phyloP scores from a whole-genome alignment of 1,140 invertebrate genomes.

The Leptinotarsa undecemlineata region DNA sequence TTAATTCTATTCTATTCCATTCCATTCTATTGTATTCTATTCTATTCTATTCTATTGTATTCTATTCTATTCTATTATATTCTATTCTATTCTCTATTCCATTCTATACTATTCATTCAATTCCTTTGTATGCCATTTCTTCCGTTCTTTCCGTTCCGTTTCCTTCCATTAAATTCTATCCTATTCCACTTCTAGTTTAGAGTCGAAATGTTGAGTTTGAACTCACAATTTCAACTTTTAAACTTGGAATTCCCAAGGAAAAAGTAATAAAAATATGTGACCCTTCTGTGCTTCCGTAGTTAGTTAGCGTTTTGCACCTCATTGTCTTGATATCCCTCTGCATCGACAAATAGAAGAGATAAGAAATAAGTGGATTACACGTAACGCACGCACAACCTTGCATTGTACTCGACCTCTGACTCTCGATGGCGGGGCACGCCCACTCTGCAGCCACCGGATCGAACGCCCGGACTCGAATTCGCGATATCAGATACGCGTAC shows the following conservation, averaged over 20 bases:
- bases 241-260: no score
- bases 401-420: slow-evolving; percentile 22
- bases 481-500: neutral
- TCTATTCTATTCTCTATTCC: neutral
- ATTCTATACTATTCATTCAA: neutral
- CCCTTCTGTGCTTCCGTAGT: no score
- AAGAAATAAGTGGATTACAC: slow-evolving; percentile 14
- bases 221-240: no score
- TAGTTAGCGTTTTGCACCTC: neutral
- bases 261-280: no score
- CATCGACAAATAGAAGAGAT: neutral
- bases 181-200: no score
- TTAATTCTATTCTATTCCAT: neutral
- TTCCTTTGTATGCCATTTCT: neutral
- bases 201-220: no score
- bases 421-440: slow-evolving; percentile 29
- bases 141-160: no score
- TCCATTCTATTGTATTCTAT: neutral
- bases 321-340: neutral
- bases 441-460: slow-evolving; percentile 24
- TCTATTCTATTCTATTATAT: neutral
- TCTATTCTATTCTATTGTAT: neutral
- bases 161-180: no score
- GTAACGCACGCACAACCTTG: slow-evolving; percentile 28
- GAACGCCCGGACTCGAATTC: slow-evolving; percentile 7